phyloP scores from a whole-genome alignment of 1,140 invertebrate species.

The Probaryconus sp. region DNA sequence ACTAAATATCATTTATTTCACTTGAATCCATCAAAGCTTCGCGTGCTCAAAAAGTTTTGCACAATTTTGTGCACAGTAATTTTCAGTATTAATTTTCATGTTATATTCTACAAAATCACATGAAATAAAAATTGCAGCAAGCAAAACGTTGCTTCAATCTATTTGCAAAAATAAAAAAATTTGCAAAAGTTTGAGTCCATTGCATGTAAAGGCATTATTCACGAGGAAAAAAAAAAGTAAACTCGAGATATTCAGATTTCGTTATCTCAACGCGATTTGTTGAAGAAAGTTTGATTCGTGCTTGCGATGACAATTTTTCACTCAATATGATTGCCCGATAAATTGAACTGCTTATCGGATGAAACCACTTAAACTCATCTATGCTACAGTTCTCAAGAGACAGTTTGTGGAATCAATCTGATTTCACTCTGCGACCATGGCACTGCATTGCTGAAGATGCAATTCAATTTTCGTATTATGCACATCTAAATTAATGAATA shows the following conservation, averaged over 20 bases:
- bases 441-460: conserved; percentile 2
- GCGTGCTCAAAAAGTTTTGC: too few relatives aligned
- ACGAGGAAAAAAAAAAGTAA: too few relatives aligned
- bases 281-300: conserved; percentile 18
- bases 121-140: too few relatives aligned
- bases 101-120: too few relatives aligned
- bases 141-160: too few relatives aligned
- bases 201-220: too few relatives aligned
- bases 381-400: conserved; percentile 24
- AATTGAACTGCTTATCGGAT: conserved; percentile 66
- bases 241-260: conserved; percentile 22
- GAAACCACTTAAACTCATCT: conserved; percentile 48
- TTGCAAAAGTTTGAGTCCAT: too few relatives aligned
- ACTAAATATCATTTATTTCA: too few relatives aligned
- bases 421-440: conserved; percentile 12
- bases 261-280: conserved; percentile 15
- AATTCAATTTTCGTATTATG: conserved; percentile 8
- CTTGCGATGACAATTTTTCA: conserved; percentile 51
- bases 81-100: too few relatives aligned
- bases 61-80: too few relatives aligned
- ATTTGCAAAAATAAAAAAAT: too few relatives aligned
- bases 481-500: conserved; percentile 17
- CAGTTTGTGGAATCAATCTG: conserved; percentile 53
- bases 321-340: conserved; percentile 63
- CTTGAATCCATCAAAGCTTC: too few relatives aligned